Conservation (phyloP, 1,140 invertebrate species). For the Lanistes nyassanus region DNA sequence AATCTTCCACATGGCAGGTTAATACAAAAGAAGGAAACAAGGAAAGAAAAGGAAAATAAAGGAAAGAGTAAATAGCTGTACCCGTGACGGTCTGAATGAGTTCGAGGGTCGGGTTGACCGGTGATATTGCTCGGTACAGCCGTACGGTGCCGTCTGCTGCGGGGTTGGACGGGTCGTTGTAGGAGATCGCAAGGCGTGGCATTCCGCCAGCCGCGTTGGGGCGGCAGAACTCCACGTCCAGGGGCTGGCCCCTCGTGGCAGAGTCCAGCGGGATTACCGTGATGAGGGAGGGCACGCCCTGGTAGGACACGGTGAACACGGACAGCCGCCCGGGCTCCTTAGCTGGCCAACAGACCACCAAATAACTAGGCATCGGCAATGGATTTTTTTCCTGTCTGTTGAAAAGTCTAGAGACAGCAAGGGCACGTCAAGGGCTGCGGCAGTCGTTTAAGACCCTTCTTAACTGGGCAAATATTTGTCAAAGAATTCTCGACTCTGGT, state of each 20-base stretch:
- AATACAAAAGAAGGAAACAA: neutral
- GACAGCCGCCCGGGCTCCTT: conserved; percentile 23
- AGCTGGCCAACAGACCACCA: too few species aligned
- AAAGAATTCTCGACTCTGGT: too few species aligned
- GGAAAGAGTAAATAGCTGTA: too few species aligned
- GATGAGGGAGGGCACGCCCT: conserved; percentile 5
- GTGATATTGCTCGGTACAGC: conserved; percentile 12
- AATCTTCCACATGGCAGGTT: neutral
- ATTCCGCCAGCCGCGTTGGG: neutral
- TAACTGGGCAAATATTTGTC: neutral
- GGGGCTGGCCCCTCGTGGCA: conserved; percentile 10
- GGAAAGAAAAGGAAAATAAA: neutral
- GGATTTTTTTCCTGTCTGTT: too few species aligned
- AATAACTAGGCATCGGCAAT: too few species aligned
- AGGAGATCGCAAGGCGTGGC: conserved; percentile 15
- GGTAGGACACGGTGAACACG: conserved; percentile 6
- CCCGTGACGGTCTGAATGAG: too few species aligned
- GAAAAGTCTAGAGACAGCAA: too few species aligned
- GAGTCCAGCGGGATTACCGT: conserved; percentile 6
- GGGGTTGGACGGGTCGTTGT: conserved; percentile 7
- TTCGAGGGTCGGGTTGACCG: neutral
- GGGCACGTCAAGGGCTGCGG: too few species aligned
- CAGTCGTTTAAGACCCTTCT: too few species aligned
- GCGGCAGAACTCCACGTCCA: conserved; percentile 29
- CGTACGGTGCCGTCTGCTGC: conserved; percentile 20